Evolutionary conservation across 2,888 invertebrate genomes (phyloP).

Genomic region (Achlya flavicornis): DNA sequence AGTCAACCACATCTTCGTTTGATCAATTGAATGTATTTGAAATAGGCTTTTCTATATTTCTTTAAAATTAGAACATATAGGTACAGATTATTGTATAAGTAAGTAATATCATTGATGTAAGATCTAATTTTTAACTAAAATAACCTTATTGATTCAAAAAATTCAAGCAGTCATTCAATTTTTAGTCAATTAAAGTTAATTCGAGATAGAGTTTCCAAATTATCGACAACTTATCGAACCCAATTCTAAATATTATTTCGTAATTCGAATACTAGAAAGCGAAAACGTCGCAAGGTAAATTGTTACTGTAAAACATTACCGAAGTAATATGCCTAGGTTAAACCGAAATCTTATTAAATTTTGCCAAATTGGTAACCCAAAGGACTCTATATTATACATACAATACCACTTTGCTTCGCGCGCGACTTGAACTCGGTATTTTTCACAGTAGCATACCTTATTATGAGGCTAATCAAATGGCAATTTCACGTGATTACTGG

Average conservation of each 20-base stretch:
- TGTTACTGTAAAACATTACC: conserved; percentile 4
- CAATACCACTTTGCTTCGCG: not conserved
- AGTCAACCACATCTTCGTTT: no score
- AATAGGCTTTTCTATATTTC: no score
- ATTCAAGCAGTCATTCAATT: no score
- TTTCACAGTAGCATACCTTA: not conserved
- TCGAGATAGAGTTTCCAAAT: not conserved
- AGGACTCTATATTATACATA: not conserved
- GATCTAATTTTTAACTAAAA: no score
- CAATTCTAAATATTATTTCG: conserved; percentile 7
- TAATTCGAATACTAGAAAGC: conserved; percentile 6
- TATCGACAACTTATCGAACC: conserved; percentile 8
- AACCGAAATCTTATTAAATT: conserved; percentile 4
- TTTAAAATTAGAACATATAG: no score
- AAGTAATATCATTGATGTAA: no score
- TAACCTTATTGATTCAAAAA: no score
- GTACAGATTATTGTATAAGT: no score
- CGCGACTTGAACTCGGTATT: not conserved
- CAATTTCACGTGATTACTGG: no score
- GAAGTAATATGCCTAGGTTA: not conserved
- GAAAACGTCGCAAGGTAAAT: conserved; percentile 12
- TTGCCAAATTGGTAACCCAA: conserved; percentile 2
- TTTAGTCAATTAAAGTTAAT: not conserved
- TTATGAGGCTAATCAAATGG: not conserved
- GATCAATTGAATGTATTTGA: no score